Evolutionary conservation across 2,113 vertebrate species (phyloP), one percentile per base, ranked within the genome.

Genomic region (Talpa occidentalis): DNA sequence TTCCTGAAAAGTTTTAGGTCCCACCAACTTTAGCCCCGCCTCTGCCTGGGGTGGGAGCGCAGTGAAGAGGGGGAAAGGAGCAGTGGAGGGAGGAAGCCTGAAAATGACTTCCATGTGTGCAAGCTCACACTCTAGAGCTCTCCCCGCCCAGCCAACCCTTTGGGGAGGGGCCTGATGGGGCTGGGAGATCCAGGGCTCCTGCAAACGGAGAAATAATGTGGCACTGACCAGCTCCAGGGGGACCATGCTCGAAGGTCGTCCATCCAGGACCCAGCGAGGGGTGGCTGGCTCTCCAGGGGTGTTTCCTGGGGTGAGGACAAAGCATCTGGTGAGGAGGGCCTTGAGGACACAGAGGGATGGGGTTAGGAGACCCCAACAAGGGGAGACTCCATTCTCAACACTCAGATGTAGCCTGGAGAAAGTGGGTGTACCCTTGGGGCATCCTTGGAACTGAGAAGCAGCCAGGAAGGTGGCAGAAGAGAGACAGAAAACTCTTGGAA

Each of bases 51-150:
- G 35, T 67, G 15, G 67, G 62, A 85, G 47, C 40, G 22, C 66
- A 54, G 37, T 37, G 37, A 79, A 47, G 73, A 40, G 44, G 73
- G 56, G 66, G 56, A 74, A 7, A n/a, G n/a, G 26, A 17, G 40
- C 16, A 22, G 26, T 7, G 11, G 30, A 66, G 30, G 14, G 59
- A 78, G 64, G 70, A 69, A 82, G 54, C 30, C 42, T 11, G 26
- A 40, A 93, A 96, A 96, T 93, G 76, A 92, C 56, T 95, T 96
- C 91, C 96, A 97, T 96, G 76, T 95, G 92, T 96, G 72, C 28
- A n/a, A 37, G n/a, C 79, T 91, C 64, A 69, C 8, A 7, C 22
- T 40, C 74, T 54, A 28, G 26, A 60, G 16, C 32, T 59, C n/a
- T 69, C 76, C 59, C 11, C 14, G 6, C 24, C 73, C 93, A 40